phyloP scores from a whole-genome alignment of 2,113 vertebrate species.

The Mus pahari region DNA sequence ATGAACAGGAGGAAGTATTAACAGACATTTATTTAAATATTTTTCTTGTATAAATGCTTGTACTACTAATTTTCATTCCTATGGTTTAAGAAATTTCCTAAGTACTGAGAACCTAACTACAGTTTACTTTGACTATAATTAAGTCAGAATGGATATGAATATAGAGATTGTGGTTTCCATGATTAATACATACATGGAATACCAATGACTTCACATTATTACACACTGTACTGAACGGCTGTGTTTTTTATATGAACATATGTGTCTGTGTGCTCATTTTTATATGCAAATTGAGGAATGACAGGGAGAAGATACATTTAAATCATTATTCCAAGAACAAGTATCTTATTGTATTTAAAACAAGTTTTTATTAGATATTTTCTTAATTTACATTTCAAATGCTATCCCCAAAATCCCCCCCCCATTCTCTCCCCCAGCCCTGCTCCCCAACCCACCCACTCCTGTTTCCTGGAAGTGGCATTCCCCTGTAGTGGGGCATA shows the following conservation, averaged over 20 bases:
- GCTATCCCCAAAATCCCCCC: no score
- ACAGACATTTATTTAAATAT: background rate
- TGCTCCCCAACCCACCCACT: no score
- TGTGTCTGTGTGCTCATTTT: background rate
- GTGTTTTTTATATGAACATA: background rate
- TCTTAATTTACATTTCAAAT: no score
- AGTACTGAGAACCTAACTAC: background rate
- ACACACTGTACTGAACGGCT: background rate
- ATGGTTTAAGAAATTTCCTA: background rate
- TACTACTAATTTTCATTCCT: background rate
- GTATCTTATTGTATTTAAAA: background rate
- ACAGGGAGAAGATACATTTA: background rate
- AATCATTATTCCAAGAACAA: background rate
- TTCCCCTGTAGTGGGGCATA: no score
- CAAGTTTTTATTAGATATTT: background rate
- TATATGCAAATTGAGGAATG: background rate
- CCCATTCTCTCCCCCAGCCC: no score
- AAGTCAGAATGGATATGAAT: background rate
- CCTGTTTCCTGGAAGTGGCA: no score
- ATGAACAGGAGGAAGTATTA: background rate
- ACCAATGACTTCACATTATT: background rate
- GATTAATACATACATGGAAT: background rate
- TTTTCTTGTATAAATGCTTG: background rate
- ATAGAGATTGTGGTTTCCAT: background rate
- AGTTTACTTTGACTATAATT: background rate